Conservation (phyloP, 2,888 invertebrate species). For the Protonemura montana region DNA sequence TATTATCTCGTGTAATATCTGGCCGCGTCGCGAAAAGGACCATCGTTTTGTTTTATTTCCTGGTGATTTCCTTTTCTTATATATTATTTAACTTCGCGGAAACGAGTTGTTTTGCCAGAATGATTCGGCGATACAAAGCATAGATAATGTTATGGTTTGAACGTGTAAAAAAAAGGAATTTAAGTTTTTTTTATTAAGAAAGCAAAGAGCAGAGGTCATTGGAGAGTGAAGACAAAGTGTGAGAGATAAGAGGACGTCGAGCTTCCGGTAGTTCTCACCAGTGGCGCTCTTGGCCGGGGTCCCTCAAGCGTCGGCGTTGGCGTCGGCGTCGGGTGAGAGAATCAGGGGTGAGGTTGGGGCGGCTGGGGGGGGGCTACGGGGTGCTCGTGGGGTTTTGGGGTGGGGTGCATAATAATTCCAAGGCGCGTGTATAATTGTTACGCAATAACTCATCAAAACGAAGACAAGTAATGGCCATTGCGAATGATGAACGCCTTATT, state of each 20-base stretch:
- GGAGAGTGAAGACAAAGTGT: conserved; percentile 43
- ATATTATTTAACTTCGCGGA: background rate
- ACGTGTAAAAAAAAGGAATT: background rate
- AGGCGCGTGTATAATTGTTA: conserved; percentile 49
- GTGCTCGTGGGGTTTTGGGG: conserved; percentile 27
- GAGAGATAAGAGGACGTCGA: conserved; percentile 44
- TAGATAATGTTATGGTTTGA: background rate
- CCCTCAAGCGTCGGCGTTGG: conserved; percentile 23
- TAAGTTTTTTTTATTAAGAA: conserved; percentile 9
- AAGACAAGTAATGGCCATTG: conserved; percentile 50
- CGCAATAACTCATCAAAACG: conserved; percentile 49
- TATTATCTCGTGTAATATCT: background rate
- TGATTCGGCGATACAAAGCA: background rate
- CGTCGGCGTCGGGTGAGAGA: background rate
- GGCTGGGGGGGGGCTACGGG: background rate
- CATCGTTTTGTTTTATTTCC: background rate
- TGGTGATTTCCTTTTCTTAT: conserved; percentile 7
- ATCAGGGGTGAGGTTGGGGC: background rate
- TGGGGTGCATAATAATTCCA: conserved; percentile 47
- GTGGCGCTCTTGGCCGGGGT: conserved; percentile 34
- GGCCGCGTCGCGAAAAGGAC: background rate
- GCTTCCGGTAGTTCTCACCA: conserved; percentile 45
- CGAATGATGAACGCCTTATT: conserved; percentile 48
- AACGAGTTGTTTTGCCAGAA: background rate
- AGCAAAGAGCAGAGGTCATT: conserved; percentile 29